Base-by-base conservation (phyloP, 2,113 vertebrate genomes). In the Callionymus lyra region DNA sequence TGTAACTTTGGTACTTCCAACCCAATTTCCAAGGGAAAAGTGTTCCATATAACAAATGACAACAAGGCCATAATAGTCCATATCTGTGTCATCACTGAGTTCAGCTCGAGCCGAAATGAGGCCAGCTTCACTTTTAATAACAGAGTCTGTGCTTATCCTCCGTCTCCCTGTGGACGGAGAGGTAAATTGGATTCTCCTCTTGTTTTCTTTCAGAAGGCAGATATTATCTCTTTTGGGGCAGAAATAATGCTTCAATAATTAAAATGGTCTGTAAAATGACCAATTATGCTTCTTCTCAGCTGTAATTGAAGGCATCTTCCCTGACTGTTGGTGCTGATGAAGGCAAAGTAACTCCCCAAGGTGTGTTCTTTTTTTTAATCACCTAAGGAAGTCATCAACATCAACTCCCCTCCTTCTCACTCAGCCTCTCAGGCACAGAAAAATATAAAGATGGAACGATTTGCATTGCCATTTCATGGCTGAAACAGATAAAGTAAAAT, bases 221-320 rank as follows among this genome's bases (percentile, higher is more conserved):
- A 74, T 69, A 52, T 61, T 58, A 70, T 72, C 64, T 72, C 18
- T 44, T 56, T 61, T 56, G 40, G 41, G 49, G 14, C 2, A 10
- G 34, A 65, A 67, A 62, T 70, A 32, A 31, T 44, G 37, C 56
- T 64, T 72, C 61, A 76, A 74, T 76, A 59, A 80, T 77, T 72
- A 63, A 78, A 66, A 59, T 2, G 43, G 49, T 59, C 70, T 51
- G 31, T 21, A 56, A 68, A 74, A 59, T 67, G 50, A 70, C 55
- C 51, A 68, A 57, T 73, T 66, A 53, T 31, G 43, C n/a, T 66
- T 40, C 27, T 41, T 66, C 63, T 60, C 47, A 47, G 35, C 56
- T 59, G 52, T 48, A 37, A 62, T 40, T 12, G 38, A 57, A 51
- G 1, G 31, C 6, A 6, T 47, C 18, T 38, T 44, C 3, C 12